Evolutionary conservation across 2,113 vertebrate genomes (phyloP).

Genomic region (Ursus arctos): DNA sequence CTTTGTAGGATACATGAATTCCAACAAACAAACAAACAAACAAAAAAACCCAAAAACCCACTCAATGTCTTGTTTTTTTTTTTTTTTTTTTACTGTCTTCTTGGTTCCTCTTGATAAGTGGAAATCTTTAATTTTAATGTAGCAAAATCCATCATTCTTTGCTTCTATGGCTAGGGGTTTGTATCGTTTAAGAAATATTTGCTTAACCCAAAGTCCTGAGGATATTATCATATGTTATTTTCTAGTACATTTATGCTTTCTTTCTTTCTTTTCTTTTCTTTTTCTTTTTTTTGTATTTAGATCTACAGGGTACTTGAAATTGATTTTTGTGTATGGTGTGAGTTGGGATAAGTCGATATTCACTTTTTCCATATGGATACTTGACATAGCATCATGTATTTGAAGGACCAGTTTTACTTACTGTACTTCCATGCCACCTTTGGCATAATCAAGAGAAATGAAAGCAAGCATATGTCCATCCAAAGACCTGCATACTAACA

Average conservation of each 20-base stretch:
- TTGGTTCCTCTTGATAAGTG: neutral
- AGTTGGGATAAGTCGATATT: neutral
- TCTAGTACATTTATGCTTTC: neutral
- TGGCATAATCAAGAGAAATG: neutral
- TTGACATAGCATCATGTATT: neutral
- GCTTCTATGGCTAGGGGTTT: neutral
- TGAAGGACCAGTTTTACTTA: neutral
- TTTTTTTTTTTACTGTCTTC: neutral
- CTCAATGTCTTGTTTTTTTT: neutral
- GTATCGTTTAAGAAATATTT: neutral
- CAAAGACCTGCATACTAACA: neutral
- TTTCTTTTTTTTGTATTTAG: neutral
- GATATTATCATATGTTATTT: neutral
- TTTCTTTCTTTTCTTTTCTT: too few species aligned
- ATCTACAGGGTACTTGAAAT: neutral
- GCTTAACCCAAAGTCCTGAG: neutral
- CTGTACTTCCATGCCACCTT: neutral
- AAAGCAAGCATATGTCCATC: neutral
- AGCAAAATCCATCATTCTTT: neutral
- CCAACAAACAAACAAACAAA: neutral
- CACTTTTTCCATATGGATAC: neutral
- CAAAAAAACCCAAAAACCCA: neutral
- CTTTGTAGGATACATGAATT: neutral
- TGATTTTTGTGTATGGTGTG: slow-evolving; percentile 1
- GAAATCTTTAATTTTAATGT: neutral